Evolutionary conservation across 2,113 vertebrate genomes (phyloP), one percentile per base, ranked within the genome.

Genomic region (Eurystomus gularis): DNA sequence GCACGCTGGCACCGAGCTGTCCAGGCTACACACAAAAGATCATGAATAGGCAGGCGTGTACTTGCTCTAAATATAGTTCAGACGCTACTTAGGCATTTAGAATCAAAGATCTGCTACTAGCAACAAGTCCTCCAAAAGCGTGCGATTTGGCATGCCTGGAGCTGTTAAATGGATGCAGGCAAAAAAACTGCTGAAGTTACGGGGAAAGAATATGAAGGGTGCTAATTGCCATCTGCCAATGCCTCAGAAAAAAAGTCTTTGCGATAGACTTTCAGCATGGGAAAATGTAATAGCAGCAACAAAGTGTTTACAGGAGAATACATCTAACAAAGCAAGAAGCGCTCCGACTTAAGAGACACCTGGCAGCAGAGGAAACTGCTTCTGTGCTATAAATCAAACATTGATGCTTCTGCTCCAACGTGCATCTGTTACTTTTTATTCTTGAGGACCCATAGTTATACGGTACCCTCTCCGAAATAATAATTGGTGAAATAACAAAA

Each of bases 31-130:
- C 89, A 91, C 97, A 96, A 91, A 95, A 95, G 88, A 96, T 94
- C 95, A 90, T 93, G 97, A 97, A 95, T 94, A 97, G 95, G 92
- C 97, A 97, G 97, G 95, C 95, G 62, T 88, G 92, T 71, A 95
- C 97, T 95, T 94, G 90, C 94, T 97, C 97, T 96, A 98, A 98
- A 98, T 95, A 97, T 96, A 98, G 96, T 90, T 97, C 91, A 94
- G 92, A 92, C 79, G 2, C 70, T 70, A 91, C 95, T 94, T 90
- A 95, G 96, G 97, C 96, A 93, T 96, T 97, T 96, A 95, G 91
- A 97, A 97, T 93, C 93, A 97, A 90, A 92, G 96, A 97, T 96
- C 88, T 80, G 80, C 96, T 97, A 93, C 96, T 93, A 97, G 97
- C 97, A 98, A 98, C 97, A 97, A 97, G 97, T 98, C 87, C 94